These are phyloP conservation scores for Salvelinus alpinus DNA, from an alignment of 2,113 vertebrate genomes.

Conservation along the genomic window DNA sequence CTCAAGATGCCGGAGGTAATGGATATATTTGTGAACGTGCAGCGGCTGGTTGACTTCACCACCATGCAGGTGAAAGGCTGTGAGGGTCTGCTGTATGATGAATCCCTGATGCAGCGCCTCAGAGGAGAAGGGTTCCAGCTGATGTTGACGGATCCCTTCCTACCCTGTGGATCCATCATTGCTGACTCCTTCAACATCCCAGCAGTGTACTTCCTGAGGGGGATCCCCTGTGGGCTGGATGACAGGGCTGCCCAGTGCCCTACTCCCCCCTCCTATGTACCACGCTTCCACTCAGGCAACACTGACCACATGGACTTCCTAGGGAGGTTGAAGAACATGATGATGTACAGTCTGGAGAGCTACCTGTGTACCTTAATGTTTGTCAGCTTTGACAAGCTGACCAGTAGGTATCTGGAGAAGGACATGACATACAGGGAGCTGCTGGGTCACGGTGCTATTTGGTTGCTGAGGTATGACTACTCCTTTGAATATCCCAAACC, in stretches of 20 bases:
- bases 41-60: constrained; percentile 53
- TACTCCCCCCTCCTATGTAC: constrained; percentile 78
- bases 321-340: constrained; percentile 76
- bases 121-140: constrained; percentile 70
- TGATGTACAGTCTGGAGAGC: constrained; percentile 39
- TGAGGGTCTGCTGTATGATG: constrained; percentile 67
- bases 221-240: constrained; percentile 75
- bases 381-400: constrained; percentile 57
- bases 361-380: constrained; percentile 51
- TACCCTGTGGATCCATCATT: constrained; percentile 81
- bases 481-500: constrained; percentile 81
- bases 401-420: constrained; percentile 66
- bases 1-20: not conserved
- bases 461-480: constrained; percentile 83
- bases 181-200: constrained; percentile 77
- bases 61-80: constrained; percentile 59
- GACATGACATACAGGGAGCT: constrained; percentile 68
- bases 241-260: constrained; percentile 73
- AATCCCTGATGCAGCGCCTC: constrained; percentile 69
- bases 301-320: constrained; percentile 78
- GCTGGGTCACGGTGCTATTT: constrained; percentile 73
- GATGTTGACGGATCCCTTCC: constrained; percentile 80
- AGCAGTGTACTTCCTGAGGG: constrained; percentile 77
- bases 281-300: constrained; percentile 39
- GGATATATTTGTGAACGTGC: constrained; percentile 37